These are phyloP conservation scores for Anas bahamensis DNA, from an alignment of 2,797 vertebrate species.

Conservation along the genomic window DNA sequence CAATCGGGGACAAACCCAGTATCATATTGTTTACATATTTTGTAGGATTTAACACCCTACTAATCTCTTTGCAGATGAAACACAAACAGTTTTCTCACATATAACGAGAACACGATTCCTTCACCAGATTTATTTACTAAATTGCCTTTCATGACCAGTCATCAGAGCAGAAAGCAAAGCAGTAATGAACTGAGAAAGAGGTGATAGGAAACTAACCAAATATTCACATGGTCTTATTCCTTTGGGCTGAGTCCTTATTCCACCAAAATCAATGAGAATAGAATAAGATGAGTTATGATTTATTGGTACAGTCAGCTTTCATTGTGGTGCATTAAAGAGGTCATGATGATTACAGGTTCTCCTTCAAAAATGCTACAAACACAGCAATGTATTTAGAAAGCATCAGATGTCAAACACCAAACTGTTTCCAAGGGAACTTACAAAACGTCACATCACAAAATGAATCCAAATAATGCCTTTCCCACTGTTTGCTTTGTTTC, in stretches of 20 bases:
- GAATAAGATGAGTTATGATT: conserved; percentile 55
- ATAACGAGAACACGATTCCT: not conserved
- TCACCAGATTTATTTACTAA: conserved; percentile 23
- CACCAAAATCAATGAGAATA: conserved; percentile 38
- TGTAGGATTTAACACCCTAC: not conserved
- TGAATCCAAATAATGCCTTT: not conserved
- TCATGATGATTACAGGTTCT: conserved; percentile 18
- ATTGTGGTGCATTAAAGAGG: conserved; percentile 5
- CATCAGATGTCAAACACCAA: conserved; percentile 30
- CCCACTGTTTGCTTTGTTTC: not conserved
- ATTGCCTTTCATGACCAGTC: not conserved
- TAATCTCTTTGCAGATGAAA: not conserved
- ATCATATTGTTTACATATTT: not conserved
- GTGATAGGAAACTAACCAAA: conserved; percentile 35
- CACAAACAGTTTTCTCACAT: not conserved
- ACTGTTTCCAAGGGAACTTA: conserved; percentile 5
- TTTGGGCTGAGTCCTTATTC: conserved; percentile 33
- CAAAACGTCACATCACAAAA: not conserved
- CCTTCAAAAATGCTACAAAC: not conserved
- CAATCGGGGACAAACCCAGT: not conserved
- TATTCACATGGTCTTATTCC: conserved; percentile 19
- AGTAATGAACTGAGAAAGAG: conserved; percentile 51
- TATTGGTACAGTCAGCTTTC: conserved; percentile 62
- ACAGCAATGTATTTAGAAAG: not conserved
- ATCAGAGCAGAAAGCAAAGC: not conserved